A percentile compares a stretch with the other conserved stretches of the same genome.
These are phyloP conservation scores for Rhabdornis inornatus DNA, from an alignment of 2,113 vertebrate species.

Conservation along the genomic window DNA sequence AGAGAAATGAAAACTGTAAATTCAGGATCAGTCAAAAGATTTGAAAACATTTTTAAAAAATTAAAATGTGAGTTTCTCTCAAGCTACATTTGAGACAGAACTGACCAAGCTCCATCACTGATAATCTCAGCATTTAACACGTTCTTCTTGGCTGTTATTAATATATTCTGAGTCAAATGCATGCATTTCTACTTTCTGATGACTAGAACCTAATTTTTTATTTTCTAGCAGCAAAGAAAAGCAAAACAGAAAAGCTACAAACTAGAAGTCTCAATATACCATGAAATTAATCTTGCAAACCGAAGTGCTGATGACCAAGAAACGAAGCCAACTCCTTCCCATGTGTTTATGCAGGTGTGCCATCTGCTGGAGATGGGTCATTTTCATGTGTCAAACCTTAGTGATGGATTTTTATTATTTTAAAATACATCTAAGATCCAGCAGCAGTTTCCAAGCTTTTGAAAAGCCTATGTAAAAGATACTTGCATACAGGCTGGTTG, in stretches of 20 bases:
- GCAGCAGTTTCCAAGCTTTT: neutral
- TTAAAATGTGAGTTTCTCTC: neutral
- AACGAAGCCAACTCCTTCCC: neutral
- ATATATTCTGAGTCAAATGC: neutral
- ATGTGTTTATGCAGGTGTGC: slow-evolving; percentile 50
- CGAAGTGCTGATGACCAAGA: neutral
- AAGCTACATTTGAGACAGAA: neutral
- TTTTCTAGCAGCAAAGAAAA: neutral
- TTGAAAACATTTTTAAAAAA: neutral
- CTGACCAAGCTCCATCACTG: neutral
- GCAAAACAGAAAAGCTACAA: neutral
- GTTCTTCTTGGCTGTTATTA: no score
- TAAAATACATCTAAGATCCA: neutral
- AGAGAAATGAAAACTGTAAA: neutral
- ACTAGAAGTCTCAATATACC: neutral
- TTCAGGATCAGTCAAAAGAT: neutral
- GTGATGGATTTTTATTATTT: neutral
- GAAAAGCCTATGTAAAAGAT: neutral
- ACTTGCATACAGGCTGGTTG: neutral
- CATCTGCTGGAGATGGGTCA: slow-evolving; percentile 47
- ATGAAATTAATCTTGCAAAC: neutral
- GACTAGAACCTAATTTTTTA: neutral
- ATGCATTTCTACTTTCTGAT: neutral
- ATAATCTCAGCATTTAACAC: neutral
- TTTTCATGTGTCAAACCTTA: neutral